Conservation (phyloP, 2,888 invertebrate species). For the Sabellastarte sp. region DNA sequence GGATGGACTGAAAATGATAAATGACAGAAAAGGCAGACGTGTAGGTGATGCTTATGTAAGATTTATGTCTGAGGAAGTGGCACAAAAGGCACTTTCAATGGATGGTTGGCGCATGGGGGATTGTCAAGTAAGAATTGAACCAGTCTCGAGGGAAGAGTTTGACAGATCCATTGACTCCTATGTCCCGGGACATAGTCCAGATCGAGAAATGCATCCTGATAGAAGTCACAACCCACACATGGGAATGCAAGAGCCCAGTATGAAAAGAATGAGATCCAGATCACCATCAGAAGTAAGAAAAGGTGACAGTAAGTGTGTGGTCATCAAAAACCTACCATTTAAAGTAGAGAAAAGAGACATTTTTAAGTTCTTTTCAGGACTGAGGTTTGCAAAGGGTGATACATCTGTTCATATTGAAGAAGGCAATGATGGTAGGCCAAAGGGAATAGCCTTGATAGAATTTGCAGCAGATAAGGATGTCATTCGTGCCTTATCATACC, state of each 20-base stretch:
- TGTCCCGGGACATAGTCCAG: slow-evolving; percentile 4
- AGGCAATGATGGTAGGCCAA: slow-evolving; percentile 35
- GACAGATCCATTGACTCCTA: slow-evolving; percentile 71
- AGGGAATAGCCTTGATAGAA: slow-evolving; percentile 75
- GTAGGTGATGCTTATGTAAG: slow-evolving; percentile 76
- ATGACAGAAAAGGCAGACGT: slow-evolving; percentile 75
- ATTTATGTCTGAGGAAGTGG: slow-evolving; percentile 72
- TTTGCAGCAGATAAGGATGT: slow-evolving; percentile 75
- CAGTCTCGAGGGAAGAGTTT: slow-evolving; percentile 73
- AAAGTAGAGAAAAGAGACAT: slow-evolving; percentile 68
- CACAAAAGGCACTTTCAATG: slow-evolving; percentile 69
- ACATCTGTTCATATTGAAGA: slow-evolving; percentile 67
- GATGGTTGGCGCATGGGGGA: slow-evolving; percentile 70
- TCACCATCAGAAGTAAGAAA: slow-evolving; percentile 15
- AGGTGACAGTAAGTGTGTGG: slow-evolving; percentile 15
- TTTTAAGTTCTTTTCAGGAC: slow-evolving; percentile 88
- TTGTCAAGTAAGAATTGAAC: slow-evolving; percentile 69
- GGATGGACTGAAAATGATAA: slow-evolving; percentile 82
- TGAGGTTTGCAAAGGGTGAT: slow-evolving; percentile 93
- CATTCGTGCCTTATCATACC: slow-evolving; percentile 68
- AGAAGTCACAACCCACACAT: background rate
- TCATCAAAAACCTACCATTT: slow-evolving; percentile 23
- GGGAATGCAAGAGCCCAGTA: slow-evolving; percentile 2
- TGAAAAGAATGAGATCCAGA: slow-evolving; percentile 8
- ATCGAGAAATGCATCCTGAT: background rate